Conservation (phyloP, 1,140 invertebrate species). For the Habropoda laboriosa region DNA sequence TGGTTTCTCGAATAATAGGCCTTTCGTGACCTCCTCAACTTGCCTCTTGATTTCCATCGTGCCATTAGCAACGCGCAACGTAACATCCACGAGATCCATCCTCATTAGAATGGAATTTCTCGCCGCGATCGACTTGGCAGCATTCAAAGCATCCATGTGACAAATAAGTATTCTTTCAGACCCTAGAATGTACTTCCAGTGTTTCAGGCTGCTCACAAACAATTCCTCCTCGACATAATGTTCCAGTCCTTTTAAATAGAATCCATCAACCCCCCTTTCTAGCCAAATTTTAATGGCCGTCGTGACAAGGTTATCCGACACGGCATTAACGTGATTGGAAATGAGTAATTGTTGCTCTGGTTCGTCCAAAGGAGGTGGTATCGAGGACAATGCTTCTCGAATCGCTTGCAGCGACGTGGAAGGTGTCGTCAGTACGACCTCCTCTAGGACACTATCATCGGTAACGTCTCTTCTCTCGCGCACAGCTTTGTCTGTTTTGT, state of each 20-base stretch:
- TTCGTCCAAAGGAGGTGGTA: constrained; percentile 2
- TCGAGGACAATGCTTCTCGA: constrained; percentile 57
- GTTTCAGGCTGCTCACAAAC: constrained; percentile 81
- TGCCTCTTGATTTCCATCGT: constrained; percentile 83
- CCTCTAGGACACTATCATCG: neutral
- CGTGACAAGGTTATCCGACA: constrained; percentile 75
- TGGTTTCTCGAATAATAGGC: constrained; percentile 84
- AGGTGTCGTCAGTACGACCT: constrained; percentile 24
- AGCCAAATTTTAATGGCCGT: constrained; percentile 86
- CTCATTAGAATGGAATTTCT: constrained; percentile 83
- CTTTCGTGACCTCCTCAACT: constrained; percentile 83
- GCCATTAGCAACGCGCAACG: constrained; percentile 84
- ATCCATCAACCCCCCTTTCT: constrained; percentile 87
- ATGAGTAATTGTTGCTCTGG: neutral
- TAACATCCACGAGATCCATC: constrained; percentile 88
- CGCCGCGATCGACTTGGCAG: constrained; percentile 73
- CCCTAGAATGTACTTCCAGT: constrained; percentile 87
- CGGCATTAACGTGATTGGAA: constrained; percentile 43
- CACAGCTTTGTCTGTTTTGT: constrained; percentile 42
- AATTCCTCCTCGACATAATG: constrained; percentile 78
- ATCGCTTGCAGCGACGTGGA: constrained; percentile 64
- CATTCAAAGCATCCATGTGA: constrained; percentile 83
- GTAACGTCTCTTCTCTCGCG: constrained; percentile 42
- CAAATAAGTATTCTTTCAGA: constrained; percentile 86
- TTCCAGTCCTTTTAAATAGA: constrained; percentile 88